Conservation (phyloP, 1,140 invertebrate genomes). For the Diuraphis noxia region DNA sequence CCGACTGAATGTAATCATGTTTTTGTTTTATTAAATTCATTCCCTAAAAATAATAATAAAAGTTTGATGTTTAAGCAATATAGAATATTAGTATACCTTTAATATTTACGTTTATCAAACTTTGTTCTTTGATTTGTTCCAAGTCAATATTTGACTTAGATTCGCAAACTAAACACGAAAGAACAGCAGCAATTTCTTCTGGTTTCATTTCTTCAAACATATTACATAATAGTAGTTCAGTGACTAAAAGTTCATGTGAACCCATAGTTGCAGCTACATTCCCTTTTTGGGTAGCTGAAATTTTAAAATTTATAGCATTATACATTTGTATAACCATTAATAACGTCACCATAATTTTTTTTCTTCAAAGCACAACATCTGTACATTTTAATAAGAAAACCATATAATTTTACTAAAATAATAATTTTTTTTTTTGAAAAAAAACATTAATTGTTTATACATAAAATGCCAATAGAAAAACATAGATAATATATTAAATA, state of each 20-base stretch:
- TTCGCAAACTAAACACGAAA: constrained; percentile 92
- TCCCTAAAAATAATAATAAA: constrained; percentile 62
- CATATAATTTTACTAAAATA: too few relatives aligned
- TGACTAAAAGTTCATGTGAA: constrained; percentile 88
- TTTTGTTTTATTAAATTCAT: constrained; percentile 64
- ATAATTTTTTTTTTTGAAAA: too few relatives aligned
- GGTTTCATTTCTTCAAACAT: constrained; percentile 82
- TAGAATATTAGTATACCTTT: not conserved
- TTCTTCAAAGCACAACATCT: too few relatives aligned
- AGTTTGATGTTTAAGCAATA: not conserved
- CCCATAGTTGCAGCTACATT: constrained; percentile 95
- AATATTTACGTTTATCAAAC: constrained; percentile 24
- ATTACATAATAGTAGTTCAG: constrained; percentile 94
- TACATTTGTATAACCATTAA: not conserved
- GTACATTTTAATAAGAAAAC: too few relatives aligned
- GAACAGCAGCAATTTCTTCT: constrained; percentile 87
- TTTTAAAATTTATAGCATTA: not conserved
- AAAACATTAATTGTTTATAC: too few relatives aligned
- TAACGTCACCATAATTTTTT: too few relatives aligned
- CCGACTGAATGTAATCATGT: constrained; percentile 59
- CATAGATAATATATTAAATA: too few relatives aligned
- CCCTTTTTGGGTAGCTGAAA: constrained; percentile 80
- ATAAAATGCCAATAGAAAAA: too few relatives aligned
- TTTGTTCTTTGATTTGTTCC: constrained; percentile 53
- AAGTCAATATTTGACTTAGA: constrained; percentile 66